A percentile compares a stretch with the other conserved stretches of the same genome.
Evolutionary conservation across 2,888 invertebrate genomes (phyloP).

Genomic region (Catocala fraxini): DNA sequence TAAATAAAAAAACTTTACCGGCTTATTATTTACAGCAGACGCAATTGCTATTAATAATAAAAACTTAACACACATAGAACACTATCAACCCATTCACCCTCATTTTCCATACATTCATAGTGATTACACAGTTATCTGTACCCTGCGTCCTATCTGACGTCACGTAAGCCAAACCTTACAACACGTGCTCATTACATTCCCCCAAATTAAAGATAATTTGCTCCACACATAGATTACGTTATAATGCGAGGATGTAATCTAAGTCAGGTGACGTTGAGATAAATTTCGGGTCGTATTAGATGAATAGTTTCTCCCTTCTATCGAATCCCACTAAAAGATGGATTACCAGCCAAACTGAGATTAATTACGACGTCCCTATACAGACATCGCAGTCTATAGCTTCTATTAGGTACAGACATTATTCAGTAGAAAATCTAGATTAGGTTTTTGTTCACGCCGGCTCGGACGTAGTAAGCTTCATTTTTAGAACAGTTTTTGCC

Average conservation of each 20-base stretch:
- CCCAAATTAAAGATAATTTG: conserved; percentile 53
- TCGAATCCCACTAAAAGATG: conserved; percentile 62
- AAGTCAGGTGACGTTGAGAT: conserved; percentile 58
- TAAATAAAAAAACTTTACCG: too few species aligned
- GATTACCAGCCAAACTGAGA: conserved; percentile 72
- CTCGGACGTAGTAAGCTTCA: not conserved
- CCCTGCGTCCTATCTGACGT: conserved; percentile 26
- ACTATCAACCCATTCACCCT: too few species aligned
- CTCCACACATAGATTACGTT: conserved; percentile 41
- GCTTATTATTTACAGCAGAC: too few species aligned
- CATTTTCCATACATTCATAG: conserved; percentile 26
- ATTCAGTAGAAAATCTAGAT: conserved; percentile 28
- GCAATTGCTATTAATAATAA: too few species aligned
- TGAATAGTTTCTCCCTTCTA: conserved; percentile 58
- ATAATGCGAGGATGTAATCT: conserved; percentile 49
- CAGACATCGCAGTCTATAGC: conserved; percentile 42
- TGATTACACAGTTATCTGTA: conserved; percentile 28
- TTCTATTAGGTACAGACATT: conserved; percentile 43
- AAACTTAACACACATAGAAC: not conserved
- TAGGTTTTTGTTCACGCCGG: conserved; percentile 8
- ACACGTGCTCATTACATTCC: conserved; percentile 40
- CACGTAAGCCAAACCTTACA: conserved; percentile 33
- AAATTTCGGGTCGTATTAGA: conserved; percentile 65
- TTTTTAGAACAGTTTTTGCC: conserved; percentile 1
- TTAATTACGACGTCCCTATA: conserved; percentile 63